Conservation (phyloP, 2,113 vertebrate species). For the Ginglymostoma cirratum region DNA sequence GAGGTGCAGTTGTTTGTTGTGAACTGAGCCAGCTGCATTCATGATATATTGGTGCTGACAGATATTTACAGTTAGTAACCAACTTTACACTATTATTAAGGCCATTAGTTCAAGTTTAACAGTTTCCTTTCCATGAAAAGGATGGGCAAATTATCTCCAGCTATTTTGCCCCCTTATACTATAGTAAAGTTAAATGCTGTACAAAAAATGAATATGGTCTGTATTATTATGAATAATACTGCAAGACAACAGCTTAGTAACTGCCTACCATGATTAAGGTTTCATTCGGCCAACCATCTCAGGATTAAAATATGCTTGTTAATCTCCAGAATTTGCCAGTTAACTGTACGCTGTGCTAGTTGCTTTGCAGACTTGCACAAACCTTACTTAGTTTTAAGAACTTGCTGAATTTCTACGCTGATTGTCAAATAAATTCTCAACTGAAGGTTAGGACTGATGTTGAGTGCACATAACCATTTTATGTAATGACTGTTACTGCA, state of each 20-base stretch:
- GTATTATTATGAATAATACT: background rate
- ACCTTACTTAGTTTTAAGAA: background rate
- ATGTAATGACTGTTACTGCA: background rate
- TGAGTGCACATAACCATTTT: background rate
- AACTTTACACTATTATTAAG: background rate
- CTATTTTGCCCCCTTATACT: background rate
- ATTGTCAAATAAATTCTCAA: background rate
- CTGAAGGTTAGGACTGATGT: background rate
- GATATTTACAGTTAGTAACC: background rate
- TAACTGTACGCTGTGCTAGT: background rate
- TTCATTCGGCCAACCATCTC: too few relatives aligned
- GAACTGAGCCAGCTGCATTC: background rate
- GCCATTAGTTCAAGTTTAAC: background rate
- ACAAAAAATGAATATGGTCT: background rate
- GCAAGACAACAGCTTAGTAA: background rate
- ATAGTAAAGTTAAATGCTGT: background rate
- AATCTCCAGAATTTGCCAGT: background rate
- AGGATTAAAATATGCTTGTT: background rate
- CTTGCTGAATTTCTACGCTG: background rate
- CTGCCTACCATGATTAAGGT: background rate
- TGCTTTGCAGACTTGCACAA: background rate
- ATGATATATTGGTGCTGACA: background rate
- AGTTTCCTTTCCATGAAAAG: background rate
- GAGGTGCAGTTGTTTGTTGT: too few relatives aligned
- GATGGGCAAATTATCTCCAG: background rate